Percentiles rank a stretch among this genome's conserved stretches.
Conservation (phyloP, 2,113 vertebrate species). For the Anolis carolinensis region DNA sequence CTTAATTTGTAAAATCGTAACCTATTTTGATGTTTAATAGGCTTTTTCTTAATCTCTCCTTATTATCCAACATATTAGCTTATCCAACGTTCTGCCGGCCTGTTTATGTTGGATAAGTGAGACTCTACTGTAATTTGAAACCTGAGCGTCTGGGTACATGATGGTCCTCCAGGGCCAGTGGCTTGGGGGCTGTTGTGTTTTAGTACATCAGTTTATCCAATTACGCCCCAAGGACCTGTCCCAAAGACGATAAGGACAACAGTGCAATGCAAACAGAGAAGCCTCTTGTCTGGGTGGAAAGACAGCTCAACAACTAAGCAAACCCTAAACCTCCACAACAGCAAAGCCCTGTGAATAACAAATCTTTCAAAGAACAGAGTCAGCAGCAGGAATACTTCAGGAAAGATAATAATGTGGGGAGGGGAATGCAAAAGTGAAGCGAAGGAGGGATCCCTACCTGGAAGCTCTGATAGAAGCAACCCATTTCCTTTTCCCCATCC, state of each 20-base stretch:
- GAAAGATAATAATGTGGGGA: constrained; percentile 26
- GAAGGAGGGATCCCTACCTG: background rate
- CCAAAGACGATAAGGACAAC: background rate
- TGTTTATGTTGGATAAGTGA: too few species aligned
- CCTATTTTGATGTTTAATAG: too few species aligned
- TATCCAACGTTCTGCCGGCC: too few species aligned
- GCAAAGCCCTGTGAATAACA: constrained; percentile 19
- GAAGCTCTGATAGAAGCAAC: constrained; percentile 21
- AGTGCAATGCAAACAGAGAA: background rate
- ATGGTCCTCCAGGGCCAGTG: too few species aligned
- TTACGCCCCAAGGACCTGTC: background rate
- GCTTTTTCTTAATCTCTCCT: too few species aligned
- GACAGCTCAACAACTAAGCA: background rate
- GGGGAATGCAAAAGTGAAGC: background rate
- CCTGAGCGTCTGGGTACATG: background rate
- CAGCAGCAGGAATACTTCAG: background rate
- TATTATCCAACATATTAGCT: too few species aligned
- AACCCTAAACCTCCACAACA: constrained; percentile 1
- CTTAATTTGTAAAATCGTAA: too few species aligned
- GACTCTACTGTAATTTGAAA: too few species aligned
- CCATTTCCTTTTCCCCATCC: constrained; percentile 12
- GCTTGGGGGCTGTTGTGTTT: background rate
- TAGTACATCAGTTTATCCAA: background rate
- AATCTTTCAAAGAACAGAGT: background rate
- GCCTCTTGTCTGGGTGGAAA: background rate